These are phyloP conservation scores for Volucella inflata DNA, from an alignment of 2,888 invertebrate species.

Conservation along the genomic window DNA sequence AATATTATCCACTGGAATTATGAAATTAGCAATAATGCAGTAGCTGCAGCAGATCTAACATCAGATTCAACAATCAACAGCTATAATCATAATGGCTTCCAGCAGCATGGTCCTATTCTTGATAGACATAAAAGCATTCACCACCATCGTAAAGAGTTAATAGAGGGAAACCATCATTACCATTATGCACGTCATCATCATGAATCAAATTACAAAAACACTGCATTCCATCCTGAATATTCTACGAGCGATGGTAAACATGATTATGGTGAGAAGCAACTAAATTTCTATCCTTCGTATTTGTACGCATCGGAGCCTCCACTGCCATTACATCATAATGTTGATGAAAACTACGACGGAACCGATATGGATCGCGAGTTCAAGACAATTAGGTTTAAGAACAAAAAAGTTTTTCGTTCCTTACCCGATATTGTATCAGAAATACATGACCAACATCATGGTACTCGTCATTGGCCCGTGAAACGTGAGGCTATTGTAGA, in stretches of 20 bases:
- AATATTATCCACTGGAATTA: conserved; percentile 1
- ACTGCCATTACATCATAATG: conserved; percentile 19
- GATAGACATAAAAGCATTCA: conserved; percentile 23
- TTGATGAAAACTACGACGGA: conserved; percentile 20
- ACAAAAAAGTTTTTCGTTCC: conserved; percentile 79
- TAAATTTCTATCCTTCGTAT: neutral
- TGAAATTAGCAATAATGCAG: conserved; percentile 9
- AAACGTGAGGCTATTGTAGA: conserved; percentile 92
- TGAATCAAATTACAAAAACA: conserved; percentile 51
- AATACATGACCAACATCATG: conserved; percentile 70
- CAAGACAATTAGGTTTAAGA: conserved; percentile 1
- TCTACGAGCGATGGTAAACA: neutral
- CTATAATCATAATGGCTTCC: conserved; percentile 30
- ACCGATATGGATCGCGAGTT: neutral
- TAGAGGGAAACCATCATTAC: conserved; percentile 30
- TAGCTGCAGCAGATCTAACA: conserved; percentile 13
- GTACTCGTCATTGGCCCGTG: conserved; percentile 87
- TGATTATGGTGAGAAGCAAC: neutral
- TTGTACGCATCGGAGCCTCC: conserved; percentile 5
- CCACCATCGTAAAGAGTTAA: conserved; percentile 11
- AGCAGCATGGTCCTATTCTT: conserved; percentile 30
- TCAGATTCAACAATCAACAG: conserved; percentile 36
- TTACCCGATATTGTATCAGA: conserved; percentile 80
- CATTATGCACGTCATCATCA: conserved; percentile 43
- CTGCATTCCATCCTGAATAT: conserved; percentile 8